Base-by-base conservation (phyloP, 1,140 invertebrate species). In the Oedothorax gibbosus region DNA sequence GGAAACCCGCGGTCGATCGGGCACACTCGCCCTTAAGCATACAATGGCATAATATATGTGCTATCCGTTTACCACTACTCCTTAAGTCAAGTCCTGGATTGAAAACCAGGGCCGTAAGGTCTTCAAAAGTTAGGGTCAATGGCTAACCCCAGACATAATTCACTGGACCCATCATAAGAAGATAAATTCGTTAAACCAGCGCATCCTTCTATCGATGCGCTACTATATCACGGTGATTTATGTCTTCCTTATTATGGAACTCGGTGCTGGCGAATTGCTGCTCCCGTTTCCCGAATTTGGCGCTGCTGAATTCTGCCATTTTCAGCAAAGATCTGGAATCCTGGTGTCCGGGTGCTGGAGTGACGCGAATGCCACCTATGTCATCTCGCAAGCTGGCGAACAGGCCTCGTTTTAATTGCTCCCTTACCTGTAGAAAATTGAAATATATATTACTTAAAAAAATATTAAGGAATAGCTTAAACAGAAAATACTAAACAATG, bases 331-430 rank as follows among this genome's bases (percentile, higher is more conserved):
- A 50, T 11, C 60, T 81, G n/a, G 62, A 15, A 20, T 75, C 51
- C 1, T 20, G 20, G 8, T 20, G 15, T 18, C 72, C 79, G 35
- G 80, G 80, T 4, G 80, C 80, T 10, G 80, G 80, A 0, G 80
- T 73, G 0, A 82, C 80, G 2, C 80, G 68, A n/a, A 82, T 82
- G 5, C 35, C 80, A 6, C 68, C 80, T 11, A 82, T 12, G 18
- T 82, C 80, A 4, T 82, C 80, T 0, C 69, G 56, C 49, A 82
- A 10, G n/a, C 69, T 73, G 10, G 10, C 8, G 15, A 82, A 73
- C 51, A 82, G n/a, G 4, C 80, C 80, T 12, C 14, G 35, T 20
- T 82, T 82, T 60, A 82, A 51, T 15, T 82, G 54, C 11, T 72
- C 80, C 14, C 11, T 64, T 10, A 82, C 57, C 80, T 82, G 66